phyloP scores from a whole-genome alignment of 1,140 invertebrate species.

The Apis mellifera region DNA sequence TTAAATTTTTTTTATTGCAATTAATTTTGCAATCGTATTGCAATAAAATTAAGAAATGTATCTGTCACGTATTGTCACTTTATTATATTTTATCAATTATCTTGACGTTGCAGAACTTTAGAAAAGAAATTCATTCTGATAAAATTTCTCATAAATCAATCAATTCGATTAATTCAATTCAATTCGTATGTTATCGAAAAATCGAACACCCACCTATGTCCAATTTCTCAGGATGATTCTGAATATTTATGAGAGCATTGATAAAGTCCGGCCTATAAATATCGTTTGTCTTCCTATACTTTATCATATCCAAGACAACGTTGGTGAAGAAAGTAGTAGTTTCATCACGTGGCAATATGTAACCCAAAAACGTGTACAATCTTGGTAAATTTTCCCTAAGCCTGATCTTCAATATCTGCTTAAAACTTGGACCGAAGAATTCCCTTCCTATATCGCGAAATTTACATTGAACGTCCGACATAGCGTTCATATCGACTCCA shows the following conservation, averaged over 20 bases:
- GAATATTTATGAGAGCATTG: constrained; percentile 82
- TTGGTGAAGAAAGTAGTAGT: constrained; percentile 80
- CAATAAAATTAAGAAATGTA: too few species aligned
- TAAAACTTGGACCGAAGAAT: constrained; percentile 78
- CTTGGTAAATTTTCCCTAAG: constrained; percentile 57
- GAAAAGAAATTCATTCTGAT: too few species aligned
- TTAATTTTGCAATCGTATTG: too few species aligned
- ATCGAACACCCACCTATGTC: constrained; percentile 50
- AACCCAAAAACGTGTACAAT: constrained; percentile 58
- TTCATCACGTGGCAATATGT: constrained; percentile 59
- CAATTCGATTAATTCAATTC: neutral
- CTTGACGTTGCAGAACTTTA: too few species aligned
- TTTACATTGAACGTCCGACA: constrained; percentile 77
- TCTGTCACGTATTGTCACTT: too few species aligned
- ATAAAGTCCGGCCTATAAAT: constrained; percentile 66
- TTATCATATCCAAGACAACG: constrained; percentile 60
- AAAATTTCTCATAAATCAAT: neutral
- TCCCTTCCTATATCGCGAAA: constrained; percentile 76
- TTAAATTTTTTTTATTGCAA: too few species aligned
- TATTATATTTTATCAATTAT: too few species aligned
- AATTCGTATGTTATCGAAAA: neutral
- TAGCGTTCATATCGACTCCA: constrained; percentile 77
- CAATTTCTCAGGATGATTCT: constrained; percentile 43
- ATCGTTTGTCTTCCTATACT: constrained; percentile 1
- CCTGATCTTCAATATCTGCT: constrained; percentile 68